Evolutionary conservation across 1,140 invertebrate species (phyloP).

Genomic region (Bombus sylvicola): DNA sequence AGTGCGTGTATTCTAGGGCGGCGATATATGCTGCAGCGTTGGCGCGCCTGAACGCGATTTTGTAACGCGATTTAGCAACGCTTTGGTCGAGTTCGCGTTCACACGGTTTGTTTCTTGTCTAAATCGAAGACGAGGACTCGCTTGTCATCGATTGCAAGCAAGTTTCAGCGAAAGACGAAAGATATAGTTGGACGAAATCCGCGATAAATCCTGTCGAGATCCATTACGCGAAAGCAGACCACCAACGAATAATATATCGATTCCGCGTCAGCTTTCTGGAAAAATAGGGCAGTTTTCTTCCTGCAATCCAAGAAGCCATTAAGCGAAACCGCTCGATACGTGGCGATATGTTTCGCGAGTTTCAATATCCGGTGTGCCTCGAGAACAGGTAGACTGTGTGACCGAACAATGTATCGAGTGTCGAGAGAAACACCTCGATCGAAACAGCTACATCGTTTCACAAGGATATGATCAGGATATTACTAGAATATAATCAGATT

Average conservation of each 20-base stretch:
- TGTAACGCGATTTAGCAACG: constrained; percentile 11
- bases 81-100: constrained; percentile 17
- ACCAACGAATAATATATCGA: background rate
- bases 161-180: background rate
- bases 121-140: background rate
- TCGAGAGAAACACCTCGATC: background rate
- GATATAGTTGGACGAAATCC: background rate
- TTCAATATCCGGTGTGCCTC: background rate
- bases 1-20: too few relatives aligned
- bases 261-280: background rate
- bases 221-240: background rate
- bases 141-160: background rate
- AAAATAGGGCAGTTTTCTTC: background rate
- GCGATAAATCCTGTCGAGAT: background rate
- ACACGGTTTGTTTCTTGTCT: background rate
- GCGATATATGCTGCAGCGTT: background rate
- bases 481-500: too few relatives aligned
- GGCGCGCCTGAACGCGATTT: background rate
- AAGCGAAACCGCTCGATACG: background rate
- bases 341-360: background rate
- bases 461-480: too few relatives aligned
- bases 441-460: background rate
- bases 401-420: background rate
- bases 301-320: constrained; percentile 2
- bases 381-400: background rate